Conservation (phyloP, 2,888 invertebrate species). For the Odontothrips loti region DNA sequence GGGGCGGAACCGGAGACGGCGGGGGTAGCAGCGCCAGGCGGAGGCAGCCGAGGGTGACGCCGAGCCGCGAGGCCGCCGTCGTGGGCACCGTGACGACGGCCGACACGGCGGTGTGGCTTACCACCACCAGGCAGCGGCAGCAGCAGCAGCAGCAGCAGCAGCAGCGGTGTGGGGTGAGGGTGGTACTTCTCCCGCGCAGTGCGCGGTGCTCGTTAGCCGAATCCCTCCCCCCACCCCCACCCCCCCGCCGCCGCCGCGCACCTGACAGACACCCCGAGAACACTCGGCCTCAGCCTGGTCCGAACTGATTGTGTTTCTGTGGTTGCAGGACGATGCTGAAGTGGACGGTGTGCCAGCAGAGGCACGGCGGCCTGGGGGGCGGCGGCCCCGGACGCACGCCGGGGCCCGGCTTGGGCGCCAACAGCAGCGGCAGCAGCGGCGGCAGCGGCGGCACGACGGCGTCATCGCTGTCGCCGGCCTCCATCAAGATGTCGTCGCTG, state of each 20-base stretch:
- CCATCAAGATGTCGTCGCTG: not conserved
- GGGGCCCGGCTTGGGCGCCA: not conserved
- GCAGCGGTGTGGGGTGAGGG: not conserved
- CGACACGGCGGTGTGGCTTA: not conserved
- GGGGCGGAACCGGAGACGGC: too few species aligned
- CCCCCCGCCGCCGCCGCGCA: too few species aligned
- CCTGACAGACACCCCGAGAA: not conserved
- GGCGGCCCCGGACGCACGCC: not conserved
- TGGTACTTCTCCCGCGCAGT: not conserved
- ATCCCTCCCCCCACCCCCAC: not conserved
- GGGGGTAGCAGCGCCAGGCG: not conserved
- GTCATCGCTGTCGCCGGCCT: not conserved
- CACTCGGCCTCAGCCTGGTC: not conserved
- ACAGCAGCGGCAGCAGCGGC: not conserved
- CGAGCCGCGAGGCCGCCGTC: not conserved
- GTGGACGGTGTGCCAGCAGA: constrained; percentile 17
- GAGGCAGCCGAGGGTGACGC: constrained; percentile 7
- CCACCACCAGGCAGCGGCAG: not conserved
- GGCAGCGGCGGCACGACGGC: not conserved
- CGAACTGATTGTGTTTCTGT: not conserved
- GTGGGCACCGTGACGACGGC: not conserved
- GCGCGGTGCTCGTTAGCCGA: too few species aligned
- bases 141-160: not conserved
- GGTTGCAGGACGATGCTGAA: not conserved
- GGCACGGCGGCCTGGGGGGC: not conserved